phyloP scores from a whole-genome alignment of 2,888 invertebrate genomes.

The Corbicula japonica region DNA sequence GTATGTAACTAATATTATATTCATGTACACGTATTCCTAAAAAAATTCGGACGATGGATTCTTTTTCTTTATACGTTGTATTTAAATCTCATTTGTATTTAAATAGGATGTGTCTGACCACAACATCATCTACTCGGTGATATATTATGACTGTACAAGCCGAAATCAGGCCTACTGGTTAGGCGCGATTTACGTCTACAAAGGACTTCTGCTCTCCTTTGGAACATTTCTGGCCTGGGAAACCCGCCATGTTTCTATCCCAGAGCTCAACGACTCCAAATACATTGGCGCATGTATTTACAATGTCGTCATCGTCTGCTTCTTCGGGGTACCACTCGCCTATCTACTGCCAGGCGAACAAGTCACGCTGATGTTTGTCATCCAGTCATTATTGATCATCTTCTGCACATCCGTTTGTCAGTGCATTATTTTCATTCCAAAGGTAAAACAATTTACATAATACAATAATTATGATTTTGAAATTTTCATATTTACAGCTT shows the following conservation, averaged over 20 bases:
- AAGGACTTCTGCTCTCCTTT: constrained; percentile 74
- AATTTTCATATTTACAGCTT: too few relatives aligned
- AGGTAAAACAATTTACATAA: constrained; percentile 68
- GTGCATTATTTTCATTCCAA: constrained; percentile 75
- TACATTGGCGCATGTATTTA: constrained; percentile 78
- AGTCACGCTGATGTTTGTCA: constrained; percentile 60
- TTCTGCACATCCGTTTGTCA: constrained; percentile 71
- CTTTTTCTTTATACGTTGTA: too few relatives aligned
- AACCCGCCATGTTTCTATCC: constrained; percentile 71
- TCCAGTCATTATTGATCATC: constrained; percentile 66
- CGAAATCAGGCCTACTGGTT: constrained; percentile 68
- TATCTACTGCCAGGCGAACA: constrained; percentile 66
- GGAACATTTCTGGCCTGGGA: constrained; percentile 78
- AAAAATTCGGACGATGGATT: too few relatives aligned
- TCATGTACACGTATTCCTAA: too few relatives aligned
- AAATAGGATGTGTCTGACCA: constrained; percentile 32
- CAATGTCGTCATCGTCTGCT: constrained; percentile 72
- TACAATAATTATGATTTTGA: too few relatives aligned
- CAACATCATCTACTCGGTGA: constrained; percentile 38
- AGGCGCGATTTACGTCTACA: constrained; percentile 67
- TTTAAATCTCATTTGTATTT: too few relatives aligned
- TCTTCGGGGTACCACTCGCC: constrained; percentile 69
- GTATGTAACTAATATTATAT: too few relatives aligned
- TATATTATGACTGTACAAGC: constrained; percentile 37
- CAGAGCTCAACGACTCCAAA: constrained; percentile 75